A percentile compares a stretch with the other conserved stretches of the same genome.
These are phyloP conservation scores for Notocelia uddmanniana DNA, from an alignment of 2,888 invertebrate genomes.

Conservation along the genomic window DNA sequence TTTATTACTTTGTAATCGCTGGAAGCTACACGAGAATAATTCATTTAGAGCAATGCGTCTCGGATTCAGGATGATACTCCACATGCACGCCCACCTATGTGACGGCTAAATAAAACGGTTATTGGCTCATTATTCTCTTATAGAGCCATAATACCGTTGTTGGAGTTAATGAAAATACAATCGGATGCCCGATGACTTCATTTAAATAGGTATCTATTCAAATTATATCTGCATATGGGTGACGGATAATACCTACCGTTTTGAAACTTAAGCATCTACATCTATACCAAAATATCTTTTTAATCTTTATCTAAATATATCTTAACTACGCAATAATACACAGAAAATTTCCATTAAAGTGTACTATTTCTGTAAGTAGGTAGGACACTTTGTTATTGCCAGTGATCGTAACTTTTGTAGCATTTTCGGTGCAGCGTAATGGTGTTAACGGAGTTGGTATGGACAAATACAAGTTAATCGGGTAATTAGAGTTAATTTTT, in stretches of 20 bases:
- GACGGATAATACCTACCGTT: neutral
- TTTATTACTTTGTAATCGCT: slow-evolving; percentile 59
- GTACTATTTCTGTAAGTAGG: slow-evolving; percentile 4
- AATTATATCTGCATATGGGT: neutral
- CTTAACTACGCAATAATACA: neutral
- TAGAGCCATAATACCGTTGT: slow-evolving; percentile 18
- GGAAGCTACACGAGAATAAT: slow-evolving; percentile 49
- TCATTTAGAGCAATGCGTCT: slow-evolving; percentile 32
- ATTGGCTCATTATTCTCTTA: slow-evolving; percentile 39
- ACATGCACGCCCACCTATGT: slow-evolving; percentile 25
- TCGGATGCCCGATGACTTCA: slow-evolving; percentile 7
- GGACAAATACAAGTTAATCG: too few species aligned
- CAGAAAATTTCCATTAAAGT: neutral
- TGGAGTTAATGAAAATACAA: slow-evolving; percentile 22
- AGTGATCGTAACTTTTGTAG: too few species aligned
- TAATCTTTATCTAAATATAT: neutral
- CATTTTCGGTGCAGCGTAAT: too few species aligned
- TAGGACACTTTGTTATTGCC: slow-evolving; percentile 19
- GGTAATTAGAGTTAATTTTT: too few species aligned
- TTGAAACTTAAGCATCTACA: neutral
- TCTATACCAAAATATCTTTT: too few species aligned
- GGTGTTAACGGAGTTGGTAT: too few species aligned
- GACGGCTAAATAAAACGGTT: slow-evolving; percentile 30
- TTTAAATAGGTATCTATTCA: neutral
- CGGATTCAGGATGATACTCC: slow-evolving; percentile 13